These are phyloP conservation scores for Alexandromys oeconomus DNA, from an alignment of 2,797 vertebrate species.

Conservation along the genomic window DNA sequence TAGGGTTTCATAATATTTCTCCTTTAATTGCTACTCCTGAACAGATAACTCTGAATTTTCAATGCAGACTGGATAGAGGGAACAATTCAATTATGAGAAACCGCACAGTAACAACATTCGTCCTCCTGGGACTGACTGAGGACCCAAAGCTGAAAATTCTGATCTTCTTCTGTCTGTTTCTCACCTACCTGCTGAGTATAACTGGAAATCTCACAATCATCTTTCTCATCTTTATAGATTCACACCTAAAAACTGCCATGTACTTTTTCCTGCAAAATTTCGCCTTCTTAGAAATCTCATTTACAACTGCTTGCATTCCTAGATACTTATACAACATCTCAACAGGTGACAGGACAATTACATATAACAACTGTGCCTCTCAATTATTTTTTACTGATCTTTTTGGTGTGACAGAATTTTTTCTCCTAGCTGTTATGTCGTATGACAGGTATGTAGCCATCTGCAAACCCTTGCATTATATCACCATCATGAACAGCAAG, in stretches of 20 bases:
- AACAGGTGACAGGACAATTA: conserved; percentile 20
- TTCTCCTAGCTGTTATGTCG: conserved; percentile 53
- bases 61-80: neutral
- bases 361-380: neutral
- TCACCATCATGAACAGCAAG: conserved; percentile 61
- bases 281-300: conserved; percentile 67
- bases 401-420: conserved; percentile 61
- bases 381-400: conserved; percentile 66
- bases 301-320: conserved; percentile 68
- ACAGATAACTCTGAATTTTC: neutral
- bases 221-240: conserved; percentile 12
- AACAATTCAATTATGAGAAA: conserved; percentile 46
- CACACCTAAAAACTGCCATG: conserved; percentile 70
- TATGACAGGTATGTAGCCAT: conserved; percentile 53
- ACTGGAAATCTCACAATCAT: conserved; percentile 65
- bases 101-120: conserved; percentile 34
- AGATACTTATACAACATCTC: conserved; percentile 62
- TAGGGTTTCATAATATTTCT: neutral
- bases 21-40: neutral
- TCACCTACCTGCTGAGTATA: conserved; percentile 55
- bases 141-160: conserved; percentile 39
- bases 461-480: conserved; percentile 63
- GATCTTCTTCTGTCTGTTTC: conserved; percentile 55
- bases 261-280: conserved; percentile 74
- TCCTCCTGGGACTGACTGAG: conserved; percentile 51